Percentiles rank a stretch among this genome's conserved stretches.
phyloP scores from a whole-genome alignment of 1,140 invertebrate species.

The Neodiprion pinetum region DNA sequence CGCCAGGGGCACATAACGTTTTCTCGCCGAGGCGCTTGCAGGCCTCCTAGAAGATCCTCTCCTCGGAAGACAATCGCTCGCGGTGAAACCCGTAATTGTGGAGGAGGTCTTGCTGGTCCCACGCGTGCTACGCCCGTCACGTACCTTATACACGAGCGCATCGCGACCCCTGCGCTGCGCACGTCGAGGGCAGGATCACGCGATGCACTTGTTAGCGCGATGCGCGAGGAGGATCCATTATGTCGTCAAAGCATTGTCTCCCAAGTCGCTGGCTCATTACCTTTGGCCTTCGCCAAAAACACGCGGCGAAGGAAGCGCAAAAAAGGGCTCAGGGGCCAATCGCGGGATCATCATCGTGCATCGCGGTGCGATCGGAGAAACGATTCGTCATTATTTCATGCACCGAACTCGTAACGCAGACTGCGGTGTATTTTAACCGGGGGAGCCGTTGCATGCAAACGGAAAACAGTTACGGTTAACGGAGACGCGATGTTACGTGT shows the following conservation, averaged over 20 bases:
- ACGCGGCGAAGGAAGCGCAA: not conserved
- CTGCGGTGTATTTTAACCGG: too few species aligned
- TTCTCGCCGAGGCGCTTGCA: too few species aligned
- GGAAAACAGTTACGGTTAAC: too few species aligned
- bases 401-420: too few species aligned
- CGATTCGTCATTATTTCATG: too few species aligned
- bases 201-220: slow-evolving; percentile 1
- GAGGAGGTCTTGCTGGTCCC: slow-evolving; percentile 54
- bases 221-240: not conserved
- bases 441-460: too few species aligned
- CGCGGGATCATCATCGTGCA: too few species aligned
- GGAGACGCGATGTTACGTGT: too few species aligned
- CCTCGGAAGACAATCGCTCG: slow-evolving; percentile 5
- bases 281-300: not conserved
- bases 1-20: slow-evolving; percentile 18
- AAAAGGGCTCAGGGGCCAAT: too few species aligned
- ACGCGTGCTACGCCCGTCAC: slow-evolving; percentile 36
- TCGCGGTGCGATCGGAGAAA: too few species aligned
- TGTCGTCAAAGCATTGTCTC: slow-evolving; percentile 7
- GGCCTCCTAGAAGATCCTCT: not conserved
- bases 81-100: slow-evolving; percentile 29
- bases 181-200: not conserved
- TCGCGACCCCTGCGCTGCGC: not conserved
- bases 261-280: not conserved
- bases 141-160: not conserved